Evolutionary conservation across 2,888 invertebrate species (phyloP), one percentile per base, ranked within the genome.

Genomic region (Pandemis corylana): DNA sequence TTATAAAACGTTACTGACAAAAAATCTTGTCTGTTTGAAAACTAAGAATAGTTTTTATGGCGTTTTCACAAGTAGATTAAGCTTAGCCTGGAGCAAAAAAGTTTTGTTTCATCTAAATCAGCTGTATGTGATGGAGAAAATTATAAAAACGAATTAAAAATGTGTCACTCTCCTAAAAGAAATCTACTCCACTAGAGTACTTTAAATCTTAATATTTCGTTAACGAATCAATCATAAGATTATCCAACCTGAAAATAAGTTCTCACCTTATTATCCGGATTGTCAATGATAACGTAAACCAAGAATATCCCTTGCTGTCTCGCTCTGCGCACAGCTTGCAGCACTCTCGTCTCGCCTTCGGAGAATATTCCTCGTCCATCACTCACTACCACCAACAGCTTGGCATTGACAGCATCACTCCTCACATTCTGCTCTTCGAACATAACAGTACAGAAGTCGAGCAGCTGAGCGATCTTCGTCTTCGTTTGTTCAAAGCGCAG

Each of bases 201-300:
- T 12, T 49, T 13, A 10, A 12, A 13, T 44, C 44, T 9, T 7
- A 44, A 7, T 9, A 44, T 44, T 44, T 44, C 44, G 7, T 44
- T 44, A 7, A 44, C 44, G 28, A 36, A 36, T 36, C 28, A 36
- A 2, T 36, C 28, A 20, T 20, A 36, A 36, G 28, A 2, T 36
- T 36, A 36, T 36, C 28, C 28, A 36, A 36, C 4, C 28, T 36
- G 28, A 36, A 36, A 36, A 36, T 4, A 36, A 36, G 5, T 51
- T 51, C 85, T 87, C 83, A 97, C 98, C 96, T 98, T 97, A 87
- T 97, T 98, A 78, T 96, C 95, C 7, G 98, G 98, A 93, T 98
- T 99, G 89, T 99, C 99, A 64, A 99, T 96, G 77, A 99, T 97
- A 68, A 99, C 96, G 87, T 99, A 99, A 6, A 99, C 98, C 77